These are phyloP conservation scores for Pocillopora grandis DNA, from an alignment of 92 coral and sea anemone genomes.

Conservation along the genomic window DNA sequence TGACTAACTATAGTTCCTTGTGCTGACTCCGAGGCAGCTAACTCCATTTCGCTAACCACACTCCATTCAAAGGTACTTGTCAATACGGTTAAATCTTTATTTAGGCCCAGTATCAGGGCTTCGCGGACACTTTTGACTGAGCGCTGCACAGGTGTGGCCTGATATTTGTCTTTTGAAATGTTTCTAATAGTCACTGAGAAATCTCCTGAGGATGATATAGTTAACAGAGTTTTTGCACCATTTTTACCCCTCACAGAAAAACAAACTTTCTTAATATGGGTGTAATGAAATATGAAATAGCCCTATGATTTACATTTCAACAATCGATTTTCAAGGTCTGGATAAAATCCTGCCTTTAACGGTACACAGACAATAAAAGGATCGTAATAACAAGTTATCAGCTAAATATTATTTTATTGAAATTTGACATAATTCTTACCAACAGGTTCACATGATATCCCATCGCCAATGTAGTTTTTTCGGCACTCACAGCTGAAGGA, in stretches of 20 bases:
- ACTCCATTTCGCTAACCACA: neutral
- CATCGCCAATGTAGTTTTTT: slow-evolving; percentile 21
- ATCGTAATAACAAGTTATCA: no score
- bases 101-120: neutral
- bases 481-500: slow-evolving; percentile 1
- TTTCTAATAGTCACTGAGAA: neutral
- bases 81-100: neutral
- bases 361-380: neutral
- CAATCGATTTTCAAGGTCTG: no score
- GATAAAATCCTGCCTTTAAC: no score
- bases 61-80: slow-evolving; percentile 9
- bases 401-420: neutral
- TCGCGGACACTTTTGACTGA: slow-evolving; percentile 2
- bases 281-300: no score
- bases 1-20: neutral
- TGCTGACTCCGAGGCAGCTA: slow-evolving; percentile 5
- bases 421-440: slow-evolving; percentile 1
- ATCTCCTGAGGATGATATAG: neutral
- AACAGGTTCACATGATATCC: slow-evolving; percentile 2
- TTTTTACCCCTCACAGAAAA: neutral
- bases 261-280: neutral
- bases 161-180: slow-evolving; percentile 4
- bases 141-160: neutral
- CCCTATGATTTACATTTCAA: no score
- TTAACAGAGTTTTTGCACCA: neutral